A percentile compares a stretch with the other conserved stretches of the same genome.
phyloP scores from a whole-genome alignment of 1,140 invertebrate species.

The Theocolax elegans region DNA sequence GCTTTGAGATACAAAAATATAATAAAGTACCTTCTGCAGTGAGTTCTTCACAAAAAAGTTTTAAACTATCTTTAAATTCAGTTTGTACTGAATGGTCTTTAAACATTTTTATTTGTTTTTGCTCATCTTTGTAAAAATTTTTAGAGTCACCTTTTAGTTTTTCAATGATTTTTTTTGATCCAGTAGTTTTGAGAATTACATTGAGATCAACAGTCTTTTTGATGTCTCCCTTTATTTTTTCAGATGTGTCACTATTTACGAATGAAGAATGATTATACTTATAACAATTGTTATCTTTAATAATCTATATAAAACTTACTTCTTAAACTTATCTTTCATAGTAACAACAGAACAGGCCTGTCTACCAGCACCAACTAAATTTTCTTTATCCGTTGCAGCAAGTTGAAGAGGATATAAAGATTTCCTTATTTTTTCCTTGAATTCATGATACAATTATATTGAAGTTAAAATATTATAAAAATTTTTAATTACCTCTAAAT shows the following conservation, averaged over 20 bases:
- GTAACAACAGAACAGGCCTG: conserved; percentile 50
- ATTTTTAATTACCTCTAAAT: conserved; percentile 48
- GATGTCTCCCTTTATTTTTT: conserved; percentile 42
- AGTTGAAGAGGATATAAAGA: conserved; percentile 74
- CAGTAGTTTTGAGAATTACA: neutral
- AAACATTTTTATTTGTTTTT: conserved; percentile 58
- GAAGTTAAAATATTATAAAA: neutral
- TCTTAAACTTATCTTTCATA: conserved; percentile 50
- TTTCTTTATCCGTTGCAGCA: conserved; percentile 73
- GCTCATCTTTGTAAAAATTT: conserved; percentile 45
- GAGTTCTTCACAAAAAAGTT: conserved; percentile 71
- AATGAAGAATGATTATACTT: conserved; percentile 19
- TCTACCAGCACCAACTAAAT: conserved; percentile 70
- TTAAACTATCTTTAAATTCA: conserved; percentile 60
- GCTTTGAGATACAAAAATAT: neutral
- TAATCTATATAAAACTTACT: conserved; percentile 49
- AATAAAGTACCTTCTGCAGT: conserved; percentile 66
- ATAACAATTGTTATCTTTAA: neutral
- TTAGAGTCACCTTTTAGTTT: conserved; percentile 35
- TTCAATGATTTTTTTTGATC: conserved; percentile 12
- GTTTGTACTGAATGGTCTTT: conserved; percentile 70
- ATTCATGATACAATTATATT: neutral
- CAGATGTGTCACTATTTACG: conserved; percentile 49
- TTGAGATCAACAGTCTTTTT: conserved; percentile 39
- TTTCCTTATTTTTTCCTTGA: conserved; percentile 64